phyloP scores from a whole-genome alignment of 1,140 invertebrate genomes.

The Leptoteleia sp. region DNA sequence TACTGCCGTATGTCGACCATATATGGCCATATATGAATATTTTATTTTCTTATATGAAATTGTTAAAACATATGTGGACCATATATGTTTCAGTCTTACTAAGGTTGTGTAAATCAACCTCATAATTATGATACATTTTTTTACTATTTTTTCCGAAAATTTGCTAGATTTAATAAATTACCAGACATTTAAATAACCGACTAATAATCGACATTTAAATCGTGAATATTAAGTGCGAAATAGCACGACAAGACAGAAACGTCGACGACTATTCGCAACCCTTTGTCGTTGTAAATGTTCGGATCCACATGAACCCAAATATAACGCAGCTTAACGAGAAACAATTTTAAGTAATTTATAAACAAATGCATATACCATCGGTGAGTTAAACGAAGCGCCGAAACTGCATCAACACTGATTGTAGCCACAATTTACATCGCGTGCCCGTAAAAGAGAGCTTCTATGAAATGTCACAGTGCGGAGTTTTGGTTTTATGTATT shows the following conservation, averaged over 20 bases:
- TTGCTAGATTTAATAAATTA: too few species aligned
- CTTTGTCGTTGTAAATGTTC: neutral
- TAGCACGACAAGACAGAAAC: neutral
- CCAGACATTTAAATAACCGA: too few species aligned
- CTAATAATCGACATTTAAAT: neutral
- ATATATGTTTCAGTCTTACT: too few species aligned
- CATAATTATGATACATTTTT: too few species aligned
- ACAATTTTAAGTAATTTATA: slow-evolving; percentile 47
- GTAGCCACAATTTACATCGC: slow-evolving; percentile 50
- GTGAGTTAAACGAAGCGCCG: slow-evolving; percentile 37
- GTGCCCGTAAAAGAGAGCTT: slow-evolving; percentile 17
- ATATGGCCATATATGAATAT: too few species aligned
- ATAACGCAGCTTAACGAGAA: slow-evolving; percentile 17
- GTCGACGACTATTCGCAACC: neutral
- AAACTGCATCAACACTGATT: slow-evolving; percentile 55
- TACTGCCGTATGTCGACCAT: too few species aligned
- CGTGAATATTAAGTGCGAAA: neutral
- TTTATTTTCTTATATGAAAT: too few species aligned
- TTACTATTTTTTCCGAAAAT: too few species aligned
- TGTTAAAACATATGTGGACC: too few species aligned
- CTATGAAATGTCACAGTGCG: slow-evolving; percentile 60
- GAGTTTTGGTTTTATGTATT: slow-evolving; percentile 61
- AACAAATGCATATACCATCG: slow-evolving; percentile 32
- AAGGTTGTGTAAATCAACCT: too few species aligned
- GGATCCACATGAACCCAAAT: slow-evolving; percentile 10